Evolutionary conservation across 1,140 invertebrate species (phyloP), one percentile per base, ranked within the genome.

Genomic region (Notospermus geniculatus): DNA sequence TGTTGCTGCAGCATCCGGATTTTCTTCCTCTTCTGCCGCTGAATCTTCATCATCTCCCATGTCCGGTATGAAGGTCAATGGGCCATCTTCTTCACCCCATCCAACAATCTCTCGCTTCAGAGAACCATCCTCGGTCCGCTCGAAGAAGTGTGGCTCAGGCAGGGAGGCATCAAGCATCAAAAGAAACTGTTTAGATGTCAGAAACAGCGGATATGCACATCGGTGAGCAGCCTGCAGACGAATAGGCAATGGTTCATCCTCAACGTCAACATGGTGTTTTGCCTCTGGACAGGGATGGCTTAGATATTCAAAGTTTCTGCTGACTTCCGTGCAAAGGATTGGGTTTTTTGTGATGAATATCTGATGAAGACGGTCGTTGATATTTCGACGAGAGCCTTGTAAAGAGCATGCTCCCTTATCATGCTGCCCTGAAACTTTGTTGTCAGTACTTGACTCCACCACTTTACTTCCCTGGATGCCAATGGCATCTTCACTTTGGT

Each of bases 291-390:
- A 66, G 17, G 71, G 71, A 60, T 68, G 69, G 41, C 67, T 67
- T 23, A 77, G 63, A 46, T 73, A 67, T 25, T 61, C 36, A 57
- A 79, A 77, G 29, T 74, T 77, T 54, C 76, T 79, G 63, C 71
- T 62, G 7, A 79, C 70, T 60, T 77, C 74, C 55, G 39, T 72
- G 54, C 74, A 77, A 32, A 79, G 64, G 9, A 75, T 67, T 11
- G 68, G 63, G 61, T 79, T 77, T 57, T 77, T 76, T 2, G 76
- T 77, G 19, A 78, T 69, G 63, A 78, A 77, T 25, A 78, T 13
- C 64, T 78, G 72, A 32, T 66, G 73, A 9, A 74, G 57, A 32
- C 60, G 59, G 22, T 53, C 43, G 22, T 41, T 43, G n/a, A 15
- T 36, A 11, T 9, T 15, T 36, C 15, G 4, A 36, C 4, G 32